Conservation (phyloP, 1,140 invertebrate genomes). For the Eriocheir sinensis region DNA sequence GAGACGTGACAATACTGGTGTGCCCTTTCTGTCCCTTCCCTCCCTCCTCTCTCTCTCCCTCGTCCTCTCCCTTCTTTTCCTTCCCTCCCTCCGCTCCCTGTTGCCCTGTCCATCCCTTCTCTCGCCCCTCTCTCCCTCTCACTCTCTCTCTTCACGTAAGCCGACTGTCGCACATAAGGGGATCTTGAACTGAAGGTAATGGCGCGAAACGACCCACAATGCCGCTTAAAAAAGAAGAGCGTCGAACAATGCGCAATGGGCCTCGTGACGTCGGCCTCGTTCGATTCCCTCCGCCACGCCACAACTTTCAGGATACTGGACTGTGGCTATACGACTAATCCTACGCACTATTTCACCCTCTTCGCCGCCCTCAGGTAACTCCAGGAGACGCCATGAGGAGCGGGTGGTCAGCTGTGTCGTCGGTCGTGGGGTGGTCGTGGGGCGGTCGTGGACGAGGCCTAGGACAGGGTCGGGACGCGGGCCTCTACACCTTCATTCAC, state of each 20-base stretch:
- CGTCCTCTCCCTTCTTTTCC: neutral
- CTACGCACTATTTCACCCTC: neutral
- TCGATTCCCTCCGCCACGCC: neutral
- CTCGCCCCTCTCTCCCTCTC: slow-evolving; percentile 47
- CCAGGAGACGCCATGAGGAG: neutral
- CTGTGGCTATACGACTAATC: too few species aligned
- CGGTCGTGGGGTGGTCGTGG: neutral
- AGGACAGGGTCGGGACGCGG: neutral
- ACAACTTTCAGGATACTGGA: neutral
- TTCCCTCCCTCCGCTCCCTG: neutral
- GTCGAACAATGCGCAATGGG: slow-evolving; percentile 70
- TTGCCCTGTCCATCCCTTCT: slow-evolving; percentile 34
- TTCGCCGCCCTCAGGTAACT: neutral
- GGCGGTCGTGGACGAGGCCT: neutral
- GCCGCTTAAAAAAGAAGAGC: slow-evolving; percentile 73
- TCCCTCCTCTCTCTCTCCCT: slow-evolving; percentile 5
- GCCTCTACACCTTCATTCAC: slow-evolving; percentile 68
- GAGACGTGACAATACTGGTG: too few species aligned
- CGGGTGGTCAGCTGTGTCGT: neutral
- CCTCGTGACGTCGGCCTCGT: slow-evolving; percentile 52
- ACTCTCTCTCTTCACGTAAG: slow-evolving; percentile 56
- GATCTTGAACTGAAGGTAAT: slow-evolving; percentile 76
- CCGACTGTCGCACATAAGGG: slow-evolving; percentile 73
- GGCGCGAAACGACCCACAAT: slow-evolving; percentile 76
- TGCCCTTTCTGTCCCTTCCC: slow-evolving; percentile 10